Percentiles rank a stretch among this genome's conserved stretches.
Evolutionary conservation across 2,888 invertebrate species (phyloP).

Genomic region (Andrena flavipes): DNA sequence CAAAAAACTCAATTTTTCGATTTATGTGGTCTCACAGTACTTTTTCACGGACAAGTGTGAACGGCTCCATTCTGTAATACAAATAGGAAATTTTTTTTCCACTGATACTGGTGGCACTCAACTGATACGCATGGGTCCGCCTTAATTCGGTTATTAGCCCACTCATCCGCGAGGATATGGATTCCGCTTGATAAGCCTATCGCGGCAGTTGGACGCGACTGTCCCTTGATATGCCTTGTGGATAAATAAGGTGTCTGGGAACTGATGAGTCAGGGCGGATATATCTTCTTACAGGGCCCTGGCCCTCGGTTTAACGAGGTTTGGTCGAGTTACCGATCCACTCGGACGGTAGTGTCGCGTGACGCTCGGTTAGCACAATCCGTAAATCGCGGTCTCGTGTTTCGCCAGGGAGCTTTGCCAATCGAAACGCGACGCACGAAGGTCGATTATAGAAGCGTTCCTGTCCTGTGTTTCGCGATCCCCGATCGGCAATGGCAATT

Average conservation of each 20-base stretch:
- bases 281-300: slow-evolving; percentile 63
- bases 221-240: slow-evolving; percentile 32
- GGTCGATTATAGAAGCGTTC: slow-evolving; percentile 20
- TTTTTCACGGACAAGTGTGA: too few relatives aligned
- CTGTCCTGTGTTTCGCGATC: background rate
- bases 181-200: background rate
- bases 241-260: slow-evolving; percentile 58
- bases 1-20: too few relatives aligned
- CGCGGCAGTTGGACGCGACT: background rate
- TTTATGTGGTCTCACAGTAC: too few relatives aligned
- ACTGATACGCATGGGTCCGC: too few relatives aligned
- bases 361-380: slow-evolving; percentile 50
- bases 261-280: slow-evolving; percentile 69
- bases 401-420: slow-evolving; percentile 35
- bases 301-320: slow-evolving; percentile 49
- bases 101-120: too few relatives aligned
- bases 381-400: slow-evolving; percentile 46
- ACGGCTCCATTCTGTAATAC: too few relatives aligned
- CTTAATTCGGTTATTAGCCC: background rate
- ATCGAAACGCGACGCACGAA: slow-evolving; percentile 49
- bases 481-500: slow-evolving; percentile 14
- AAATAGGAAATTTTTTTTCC: too few relatives aligned
- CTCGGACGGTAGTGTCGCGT: slow-evolving; percentile 34
- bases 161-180: background rate
- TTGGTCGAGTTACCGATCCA: slow-evolving; percentile 60